Base-by-base conservation (phyloP, 2,797 vertebrate genomes). In the Myotis vivesi region DNA sequence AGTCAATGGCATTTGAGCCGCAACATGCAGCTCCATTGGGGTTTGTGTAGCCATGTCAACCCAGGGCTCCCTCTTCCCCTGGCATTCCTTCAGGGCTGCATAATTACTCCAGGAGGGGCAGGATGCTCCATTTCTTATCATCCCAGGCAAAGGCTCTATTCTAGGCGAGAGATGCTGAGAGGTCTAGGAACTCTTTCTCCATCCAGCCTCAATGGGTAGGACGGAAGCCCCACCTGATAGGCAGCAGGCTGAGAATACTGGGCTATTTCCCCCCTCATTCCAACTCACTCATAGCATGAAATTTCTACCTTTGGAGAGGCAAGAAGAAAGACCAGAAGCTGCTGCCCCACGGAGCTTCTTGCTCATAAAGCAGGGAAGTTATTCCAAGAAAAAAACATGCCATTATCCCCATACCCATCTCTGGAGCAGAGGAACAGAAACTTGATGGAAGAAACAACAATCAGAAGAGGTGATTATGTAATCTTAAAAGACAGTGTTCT, bases 131-230 rank as follows among this genome's bases (percentile, higher is more conserved):
- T 79, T 55, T 79, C 64, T n/a, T 11, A 38, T 22, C 16, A 33
- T 59, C 17, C 28, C 16, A 62, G 25, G 10, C 17, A 69, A 53
- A 83, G 19, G 7, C 17, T 68, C 7, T 88, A 19, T n/a, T 17
- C 10, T n/a, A 68, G 30, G 64, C 25, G 57, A 55, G 19, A 64
- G 30, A 4, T 8, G 9, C 30, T 71, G 49, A 36, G 19, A 28
- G 7, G 1, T 72, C 30, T 46, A 5, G 15, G 19, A 44, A 62
- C 8, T 51, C 15, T 13, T 87, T 49, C n/a, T n/a, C 2, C 8
- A 36, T 19, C 1, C 9, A n/a, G 4, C 1, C 10, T 9, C 23
- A n/a, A 5, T 1, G 44, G 17, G 5, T 13, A 69, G 8, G 15
- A 8, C 16, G 6, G 53, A 28, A 83, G 12, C 2, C 33, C 11